A percentile compares a stretch with the other conserved stretches of the same genome.
Evolutionary conservation across 1,140 invertebrate genomes (phyloP).

Genomic region (Drosophila kepulauana): DNA sequence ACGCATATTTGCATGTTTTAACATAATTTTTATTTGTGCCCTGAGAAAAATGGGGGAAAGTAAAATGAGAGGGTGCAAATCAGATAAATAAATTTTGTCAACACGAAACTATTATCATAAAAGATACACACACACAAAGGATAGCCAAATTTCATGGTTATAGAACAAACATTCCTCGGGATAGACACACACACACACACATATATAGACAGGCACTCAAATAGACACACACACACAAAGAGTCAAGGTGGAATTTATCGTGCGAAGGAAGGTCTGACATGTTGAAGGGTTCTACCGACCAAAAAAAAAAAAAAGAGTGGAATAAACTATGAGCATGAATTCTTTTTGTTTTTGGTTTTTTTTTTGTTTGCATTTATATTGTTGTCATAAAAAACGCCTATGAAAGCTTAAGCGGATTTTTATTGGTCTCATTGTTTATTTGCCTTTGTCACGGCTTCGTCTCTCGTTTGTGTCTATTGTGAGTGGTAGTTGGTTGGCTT

Average conservation of each 20-base stretch:
- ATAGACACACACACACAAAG: constrained; percentile 35
- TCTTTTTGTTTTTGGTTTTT: constrained; percentile 55
- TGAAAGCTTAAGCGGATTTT: constrained; percentile 84
- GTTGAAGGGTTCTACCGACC: constrained; percentile 66
- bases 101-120: constrained; percentile 84
- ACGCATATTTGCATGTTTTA: constrained; percentile 85
- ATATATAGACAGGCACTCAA: constrained; percentile 46
- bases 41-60: constrained; percentile 25
- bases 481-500: not conserved
- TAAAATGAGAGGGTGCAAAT: constrained; percentile 52
- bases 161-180: constrained; percentile 73
- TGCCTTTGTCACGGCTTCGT: constrained; percentile 76
- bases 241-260: constrained; percentile 78
- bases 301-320: not conserved
- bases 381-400: constrained; percentile 85
- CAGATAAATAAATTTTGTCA: constrained; percentile 84
- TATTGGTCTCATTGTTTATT: constrained; percentile 83
- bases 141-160: constrained; percentile 70
- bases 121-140: constrained; percentile 56
- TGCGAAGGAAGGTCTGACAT: constrained; percentile 65
- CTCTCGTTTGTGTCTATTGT: constrained; percentile 32
- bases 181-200: constrained; percentile 29
- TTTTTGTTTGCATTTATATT: constrained; percentile 84
- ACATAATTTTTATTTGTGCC: constrained; percentile 84
- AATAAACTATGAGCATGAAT: constrained; percentile 50